phyloP scores from a whole-genome alignment of 1,140 invertebrate genomes.

The Ooceraea biroi region DNA sequence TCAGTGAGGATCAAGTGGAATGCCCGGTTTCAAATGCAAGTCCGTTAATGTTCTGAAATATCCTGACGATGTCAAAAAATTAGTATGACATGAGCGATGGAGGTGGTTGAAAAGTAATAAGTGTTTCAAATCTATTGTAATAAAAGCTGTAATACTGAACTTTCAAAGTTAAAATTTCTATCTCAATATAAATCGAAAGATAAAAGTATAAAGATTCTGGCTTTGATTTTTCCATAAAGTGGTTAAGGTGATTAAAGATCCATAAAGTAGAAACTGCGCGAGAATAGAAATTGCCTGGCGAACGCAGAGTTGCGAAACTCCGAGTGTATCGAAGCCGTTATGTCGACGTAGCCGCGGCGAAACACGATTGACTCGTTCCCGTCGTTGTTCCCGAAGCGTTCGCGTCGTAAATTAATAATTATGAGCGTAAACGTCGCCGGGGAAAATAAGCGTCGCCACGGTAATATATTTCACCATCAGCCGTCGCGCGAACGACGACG shows the following conservation, averaged over 20 bases:
- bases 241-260: neutral
- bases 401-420: constrained; percentile 63
- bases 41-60: constrained; percentile 31
- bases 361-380: constrained; percentile 42
- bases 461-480: constrained; percentile 51
- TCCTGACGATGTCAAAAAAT: constrained; percentile 9
- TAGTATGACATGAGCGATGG: neutral
- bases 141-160: neutral
- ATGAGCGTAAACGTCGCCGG: constrained; percentile 46
- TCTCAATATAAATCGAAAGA: neutral
- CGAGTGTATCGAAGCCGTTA: constrained; percentile 7
- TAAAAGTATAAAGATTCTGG: neutral
- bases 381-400: neutral
- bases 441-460: constrained; percentile 30
- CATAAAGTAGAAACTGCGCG: neutral
- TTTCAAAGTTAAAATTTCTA: neutral
- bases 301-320: neutral
- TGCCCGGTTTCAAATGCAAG: constrained; percentile 44
- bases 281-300: neutral
- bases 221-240: neutral
- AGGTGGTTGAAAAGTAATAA: neutral
- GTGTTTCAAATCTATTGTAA: neutral
- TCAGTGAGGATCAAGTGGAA: constrained; percentile 32
- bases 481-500: neutral
- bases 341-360: neutral